Evolutionary conservation across 2,888 invertebrate genomes (phyloP).

Genomic region (Galeruca laticollis): DNA sequence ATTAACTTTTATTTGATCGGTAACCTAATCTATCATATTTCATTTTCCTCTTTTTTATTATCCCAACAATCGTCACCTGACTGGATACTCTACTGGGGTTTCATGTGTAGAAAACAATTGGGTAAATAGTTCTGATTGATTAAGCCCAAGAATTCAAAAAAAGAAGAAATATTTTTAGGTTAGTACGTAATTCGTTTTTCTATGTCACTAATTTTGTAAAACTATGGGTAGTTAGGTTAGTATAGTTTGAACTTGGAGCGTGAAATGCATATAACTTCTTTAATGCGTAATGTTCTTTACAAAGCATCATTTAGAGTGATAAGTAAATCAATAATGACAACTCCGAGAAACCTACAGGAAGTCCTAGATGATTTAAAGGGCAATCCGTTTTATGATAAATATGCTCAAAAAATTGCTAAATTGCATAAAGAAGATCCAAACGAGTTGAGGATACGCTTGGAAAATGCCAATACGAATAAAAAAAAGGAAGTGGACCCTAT

Average conservation of each 20-base stretch:
- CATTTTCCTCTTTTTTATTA: not conserved
- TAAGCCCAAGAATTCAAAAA: no score
- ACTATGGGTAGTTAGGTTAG: conserved; percentile 7
- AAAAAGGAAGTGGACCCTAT: conserved; percentile 65
- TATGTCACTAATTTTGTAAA: not conserved
- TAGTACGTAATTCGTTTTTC: not conserved
- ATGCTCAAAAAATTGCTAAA: conserved; percentile 80
- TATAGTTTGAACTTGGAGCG: not conserved
- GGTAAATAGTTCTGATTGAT: not conserved
- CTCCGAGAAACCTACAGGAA: conserved; percentile 66
- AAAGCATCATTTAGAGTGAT: conserved; percentile 48
- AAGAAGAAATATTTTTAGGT: not conserved
- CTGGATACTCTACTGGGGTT: not conserved
- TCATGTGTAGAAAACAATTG: not conserved
- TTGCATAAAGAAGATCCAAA: conserved; percentile 82
- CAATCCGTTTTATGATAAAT: conserved; percentile 87
- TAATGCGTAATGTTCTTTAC: conserved; percentile 52
- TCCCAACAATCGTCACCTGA: not conserved
- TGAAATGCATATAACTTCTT: conserved; percentile 53
- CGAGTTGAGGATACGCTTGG: conserved; percentile 77
- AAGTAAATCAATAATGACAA: conserved; percentile 62
- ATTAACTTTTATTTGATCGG: not conserved
- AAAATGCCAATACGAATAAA: conserved; percentile 68
- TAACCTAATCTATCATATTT: not conserved
- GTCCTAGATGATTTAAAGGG: conserved; percentile 70